Conservation (phyloP, 2,113 vertebrate species). For the Silurus glanis region DNA sequence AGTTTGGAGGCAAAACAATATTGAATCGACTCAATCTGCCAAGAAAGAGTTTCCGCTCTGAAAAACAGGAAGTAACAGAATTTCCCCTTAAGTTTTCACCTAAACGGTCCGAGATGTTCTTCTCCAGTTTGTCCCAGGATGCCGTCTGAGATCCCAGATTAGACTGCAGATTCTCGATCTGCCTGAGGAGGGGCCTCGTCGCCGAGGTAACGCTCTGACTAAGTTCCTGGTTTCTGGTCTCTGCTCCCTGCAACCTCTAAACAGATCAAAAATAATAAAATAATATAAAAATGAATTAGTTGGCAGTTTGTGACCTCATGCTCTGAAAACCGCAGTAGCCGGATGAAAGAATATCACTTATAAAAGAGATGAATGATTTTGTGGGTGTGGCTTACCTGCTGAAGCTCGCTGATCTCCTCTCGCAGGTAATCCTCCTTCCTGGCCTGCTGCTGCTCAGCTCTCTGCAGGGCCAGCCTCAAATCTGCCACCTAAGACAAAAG, state of each 20-base stretch:
- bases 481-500: slow-evolving; percentile 81
- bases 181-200: slow-evolving; percentile 89
- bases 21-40: background rate
- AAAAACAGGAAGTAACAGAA: background rate
- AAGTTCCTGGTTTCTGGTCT: slow-evolving; percentile 91
- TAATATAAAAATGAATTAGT: background rate
- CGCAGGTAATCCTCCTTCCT: slow-evolving; percentile 95
- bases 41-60: background rate
- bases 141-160: slow-evolving; percentile 85
- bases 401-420: slow-evolving; percentile 90
- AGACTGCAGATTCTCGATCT: slow-evolving; percentile 96
- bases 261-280: background rate
- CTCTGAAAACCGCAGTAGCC: background rate
- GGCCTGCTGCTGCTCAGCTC: slow-evolving; percentile 90
- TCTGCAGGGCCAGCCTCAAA: slow-evolving; percentile 86
- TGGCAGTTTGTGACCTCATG: background rate
- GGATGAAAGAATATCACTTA: background rate
- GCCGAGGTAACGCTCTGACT: slow-evolving; percentile 93
- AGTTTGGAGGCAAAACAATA: background rate
- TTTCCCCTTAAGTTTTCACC: slow-evolving; percentile 69
- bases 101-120: slow-evolving; percentile 92
- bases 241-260: slow-evolving; percentile 93
- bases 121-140: slow-evolving; percentile 94
- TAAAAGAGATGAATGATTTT: background rate
- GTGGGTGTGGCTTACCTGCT: slow-evolving; percentile 77